Evolutionary conservation across 2,113 vertebrate species (phyloP).

Genomic region (Macquaria ambigua): DNA sequence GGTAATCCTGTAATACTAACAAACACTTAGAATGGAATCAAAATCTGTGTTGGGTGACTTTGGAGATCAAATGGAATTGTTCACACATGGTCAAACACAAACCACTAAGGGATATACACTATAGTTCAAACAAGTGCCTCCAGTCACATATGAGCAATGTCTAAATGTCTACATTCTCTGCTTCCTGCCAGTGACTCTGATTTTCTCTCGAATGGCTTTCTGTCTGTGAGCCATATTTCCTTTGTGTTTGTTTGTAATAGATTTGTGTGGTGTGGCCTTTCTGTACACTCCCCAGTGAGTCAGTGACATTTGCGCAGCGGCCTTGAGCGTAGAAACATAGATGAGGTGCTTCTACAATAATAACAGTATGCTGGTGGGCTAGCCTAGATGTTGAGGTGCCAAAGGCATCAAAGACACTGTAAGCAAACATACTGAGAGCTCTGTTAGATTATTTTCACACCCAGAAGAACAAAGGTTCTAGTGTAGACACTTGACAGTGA

Average conservation of each 20-base stretch:
- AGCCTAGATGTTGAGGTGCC: conserved; percentile 26
- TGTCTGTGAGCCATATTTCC: background rate
- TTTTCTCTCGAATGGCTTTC: background rate
- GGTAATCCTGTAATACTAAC: background rate
- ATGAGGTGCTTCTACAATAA: conserved; percentile 38
- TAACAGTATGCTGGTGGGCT: conserved; percentile 30
- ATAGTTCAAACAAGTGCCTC: background rate
- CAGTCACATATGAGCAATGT: background rate
- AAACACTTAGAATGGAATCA: conserved; percentile 3
- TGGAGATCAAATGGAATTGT: background rate
- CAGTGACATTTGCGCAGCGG: conserved; percentile 67
- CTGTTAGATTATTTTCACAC: conserved; percentile 8
- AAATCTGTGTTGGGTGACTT: background rate
- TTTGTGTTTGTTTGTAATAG: conserved; percentile 41
- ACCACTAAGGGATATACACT: background rate
- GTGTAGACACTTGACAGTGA: background rate
- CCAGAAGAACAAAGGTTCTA: background rate
- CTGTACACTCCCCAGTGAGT: conserved; percentile 44
- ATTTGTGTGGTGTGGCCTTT: conserved; percentile 42
- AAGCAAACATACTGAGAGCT: conserved; percentile 30
- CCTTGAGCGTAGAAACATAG: conserved; percentile 54
- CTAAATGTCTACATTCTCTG: background rate
- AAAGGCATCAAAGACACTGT: conserved; percentile 7
- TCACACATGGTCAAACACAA: background rate
- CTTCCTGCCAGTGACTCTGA: background rate